Conservation (phyloP, 2,888 invertebrate genomes). For the Theodoxus fluviatilis region DNA sequence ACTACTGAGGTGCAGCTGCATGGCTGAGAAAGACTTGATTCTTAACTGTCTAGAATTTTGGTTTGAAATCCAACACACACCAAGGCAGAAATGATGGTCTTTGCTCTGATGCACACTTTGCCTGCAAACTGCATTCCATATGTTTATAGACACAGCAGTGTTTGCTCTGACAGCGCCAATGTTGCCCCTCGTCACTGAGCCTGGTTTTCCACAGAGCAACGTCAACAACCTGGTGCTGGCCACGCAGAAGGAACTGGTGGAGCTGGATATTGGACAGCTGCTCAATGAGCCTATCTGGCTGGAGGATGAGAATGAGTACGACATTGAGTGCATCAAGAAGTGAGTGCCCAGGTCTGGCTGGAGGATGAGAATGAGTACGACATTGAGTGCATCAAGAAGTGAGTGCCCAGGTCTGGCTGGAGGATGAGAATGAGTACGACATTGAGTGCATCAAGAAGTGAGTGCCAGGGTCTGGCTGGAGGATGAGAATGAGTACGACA, state of each 20-base stretch:
- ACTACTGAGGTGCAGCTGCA: too few species aligned
- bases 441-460: conserved; percentile 72
- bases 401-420: conserved; percentile 78
- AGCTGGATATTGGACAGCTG: conserved; percentile 93
- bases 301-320: conserved; percentile 96
- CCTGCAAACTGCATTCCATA: too few species aligned
- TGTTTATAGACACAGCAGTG: too few species aligned
- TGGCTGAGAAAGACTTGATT: too few species aligned
- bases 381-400: conserved; percentile 72
- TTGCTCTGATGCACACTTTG: too few species aligned
- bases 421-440: conserved; percentile 97
- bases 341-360: conserved; percentile 76
- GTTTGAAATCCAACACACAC: too few species aligned
- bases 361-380: conserved; percentile 98
- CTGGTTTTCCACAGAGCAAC: conserved; percentile 57
- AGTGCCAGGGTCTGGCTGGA: conserved; percentile 79
- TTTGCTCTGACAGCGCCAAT: too few species aligned
- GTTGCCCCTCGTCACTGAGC: too few species aligned
- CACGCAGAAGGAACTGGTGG: conserved; percentile 95
- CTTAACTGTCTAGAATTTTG: too few species aligned
- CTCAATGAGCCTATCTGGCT: conserved; percentile 88
- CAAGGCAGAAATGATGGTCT: too few species aligned
- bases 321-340: conserved; percentile 74
- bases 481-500: conserved; percentile 96
- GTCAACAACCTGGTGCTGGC: conserved; percentile 79